Base-by-base conservation (phyloP, 2,113 vertebrate genomes). In the Amphilophus citrinellus region DNA sequence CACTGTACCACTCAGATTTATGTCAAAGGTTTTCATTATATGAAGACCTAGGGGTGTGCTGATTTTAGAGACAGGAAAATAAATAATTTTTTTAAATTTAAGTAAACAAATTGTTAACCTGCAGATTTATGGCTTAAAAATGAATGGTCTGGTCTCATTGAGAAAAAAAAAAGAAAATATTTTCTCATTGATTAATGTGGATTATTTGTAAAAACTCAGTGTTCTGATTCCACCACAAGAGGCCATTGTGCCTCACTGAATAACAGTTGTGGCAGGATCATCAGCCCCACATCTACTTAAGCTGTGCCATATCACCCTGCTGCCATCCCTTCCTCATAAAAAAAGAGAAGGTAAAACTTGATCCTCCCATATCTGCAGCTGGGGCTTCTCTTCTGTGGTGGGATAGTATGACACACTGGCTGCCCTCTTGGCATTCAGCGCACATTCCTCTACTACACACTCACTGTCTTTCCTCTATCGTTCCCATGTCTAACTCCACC, bases 301-400 rank as follows among this genome's bases (percentile, higher is more conserved):
- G 62, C 78, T 7, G 10, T 6, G 9, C 85, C 77, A 60, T 50
- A 80, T 83, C 59, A 61, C 80, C 39, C 42, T 10, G 42, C 84
- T 53, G 50, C 66, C 20, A 83, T 84, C 57, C 58, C 68, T 61
- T 83, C 73, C 87, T 87, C 63, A 61, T 92, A 85, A 92, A 87
- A 87, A 82, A 83, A 87, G 83, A 68, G 82, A 87, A 85, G 75
- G 89, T 87, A 92, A 89, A 93, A 94, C 79, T 57, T 65, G 89
- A 94, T 92, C 90, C 84, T 60, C 35, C 61, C 63, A 59, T 87
- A 85, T 92, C 88, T 91, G 76, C 73, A 61, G 84, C 37, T 13
- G 32, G 77, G 84, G 79, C 88, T 85, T 88, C 88, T 90, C 80
- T 76, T 89, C 17, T 73, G 78, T 24, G 30, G 1, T 59, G 66